phyloP scores from a whole-genome alignment of 2,113 vertebrate species.

The western clawed frog (Xenopus tropicalis) region DNA sequence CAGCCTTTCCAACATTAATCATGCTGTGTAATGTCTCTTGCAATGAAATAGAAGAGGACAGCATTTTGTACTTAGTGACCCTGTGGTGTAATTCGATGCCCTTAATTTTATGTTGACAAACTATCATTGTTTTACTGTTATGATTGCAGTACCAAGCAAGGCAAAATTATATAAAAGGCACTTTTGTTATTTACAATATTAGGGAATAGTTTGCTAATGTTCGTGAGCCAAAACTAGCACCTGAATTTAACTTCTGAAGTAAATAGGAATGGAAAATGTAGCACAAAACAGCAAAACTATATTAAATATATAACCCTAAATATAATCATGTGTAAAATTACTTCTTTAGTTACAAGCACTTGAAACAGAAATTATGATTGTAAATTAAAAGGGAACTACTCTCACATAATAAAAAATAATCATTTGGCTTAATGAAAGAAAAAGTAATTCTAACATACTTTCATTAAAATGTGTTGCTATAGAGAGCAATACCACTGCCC shows the following conservation, averaged over 20 bases:
- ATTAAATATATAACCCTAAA: background rate
- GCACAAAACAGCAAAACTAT: background rate
- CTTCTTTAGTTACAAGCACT: background rate
- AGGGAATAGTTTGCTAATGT: background rate
- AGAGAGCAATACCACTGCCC: no score
- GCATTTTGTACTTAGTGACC: constrained; percentile 22
- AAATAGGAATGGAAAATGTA: background rate
- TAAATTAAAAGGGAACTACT: no score
- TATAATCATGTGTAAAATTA: background rate
- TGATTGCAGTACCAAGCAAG: constrained; percentile 19
- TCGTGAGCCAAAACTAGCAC: background rate
- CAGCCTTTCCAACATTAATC: constrained; percentile 27
- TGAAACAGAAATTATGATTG: background rate
- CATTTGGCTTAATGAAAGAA: no score
- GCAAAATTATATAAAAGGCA: constrained; percentile 4
- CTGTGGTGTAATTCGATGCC: constrained; percentile 22
- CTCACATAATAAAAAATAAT: no score
- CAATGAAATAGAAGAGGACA: constrained; percentile 20
- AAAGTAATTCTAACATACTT: no score
- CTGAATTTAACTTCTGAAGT: background rate
- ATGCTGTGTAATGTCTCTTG: constrained; percentile 18
- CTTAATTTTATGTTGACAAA: constrained; percentile 27
- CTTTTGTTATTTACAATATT: constrained; percentile 3
- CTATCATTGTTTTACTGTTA: constrained; percentile 27
- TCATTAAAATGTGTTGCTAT: no score